These are phyloP conservation scores for Myotis vivesi DNA, from an alignment of 2,797 vertebrate genomes.

Conservation along the genomic window DNA sequence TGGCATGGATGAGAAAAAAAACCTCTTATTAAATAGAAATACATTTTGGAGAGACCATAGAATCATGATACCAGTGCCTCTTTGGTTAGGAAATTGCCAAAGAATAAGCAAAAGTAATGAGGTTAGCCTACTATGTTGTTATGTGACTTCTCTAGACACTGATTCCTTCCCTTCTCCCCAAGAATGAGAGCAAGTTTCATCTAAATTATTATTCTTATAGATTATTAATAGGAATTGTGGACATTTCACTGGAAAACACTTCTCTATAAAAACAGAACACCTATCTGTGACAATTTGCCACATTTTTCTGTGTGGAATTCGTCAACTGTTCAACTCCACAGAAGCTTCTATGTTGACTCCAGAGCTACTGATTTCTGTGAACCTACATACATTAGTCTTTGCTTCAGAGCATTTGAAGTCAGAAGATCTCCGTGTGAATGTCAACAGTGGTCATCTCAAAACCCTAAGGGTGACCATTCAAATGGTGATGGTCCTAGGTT, in stretches of 20 bases:
- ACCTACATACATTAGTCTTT: neutral
- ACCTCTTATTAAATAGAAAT: neutral
- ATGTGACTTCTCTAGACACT: neutral
- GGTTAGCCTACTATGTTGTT: neutral
- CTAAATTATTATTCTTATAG: neutral
- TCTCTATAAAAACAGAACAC: slow-evolving; percentile 5
- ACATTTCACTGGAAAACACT: neutral
- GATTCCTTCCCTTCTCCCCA: neutral
- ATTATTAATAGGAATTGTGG: neutral
- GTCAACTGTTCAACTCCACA: neutral
- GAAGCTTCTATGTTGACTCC: neutral
- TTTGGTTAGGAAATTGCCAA: neutral
- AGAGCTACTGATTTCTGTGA: neutral
- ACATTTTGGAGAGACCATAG: neutral
- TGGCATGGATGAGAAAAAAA: neutral
- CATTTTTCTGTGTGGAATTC: neutral
- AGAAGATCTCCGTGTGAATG: neutral
- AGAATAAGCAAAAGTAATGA: too few species aligned
- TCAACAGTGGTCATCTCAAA: neutral
- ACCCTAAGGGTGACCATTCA: neutral
- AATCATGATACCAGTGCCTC: neutral
- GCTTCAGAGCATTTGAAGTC: neutral
- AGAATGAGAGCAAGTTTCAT: neutral
- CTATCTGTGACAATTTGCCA: neutral
- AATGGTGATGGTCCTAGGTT: neutral